Base-by-base conservation (phyloP, 2,113 vertebrate species). In the Pelodiscus sinensis region DNA sequence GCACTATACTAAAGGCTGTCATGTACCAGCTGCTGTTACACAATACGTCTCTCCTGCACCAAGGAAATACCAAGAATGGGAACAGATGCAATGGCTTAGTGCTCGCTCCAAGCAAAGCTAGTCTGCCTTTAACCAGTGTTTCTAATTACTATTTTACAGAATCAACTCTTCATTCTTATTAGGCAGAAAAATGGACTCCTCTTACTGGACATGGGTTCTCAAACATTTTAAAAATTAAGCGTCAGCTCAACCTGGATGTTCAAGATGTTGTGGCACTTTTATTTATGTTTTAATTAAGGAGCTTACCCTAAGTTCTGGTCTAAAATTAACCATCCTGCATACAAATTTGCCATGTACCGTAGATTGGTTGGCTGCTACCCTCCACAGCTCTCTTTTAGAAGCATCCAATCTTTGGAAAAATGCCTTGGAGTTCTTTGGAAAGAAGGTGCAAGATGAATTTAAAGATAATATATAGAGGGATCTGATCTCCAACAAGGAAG, bases 51-150 rank as follows among this genome's bases (percentile, higher is more conserved):
- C 35, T 18, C 68, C 35, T 71, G 19, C 14, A 38, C 60, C 62
- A 90, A 77, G 56, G 83, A 88, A 84, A 50, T 14, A n/a, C 8
- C 79, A 86, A 65, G 25, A 88, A 65, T 85, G 88, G 24, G 29
- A 92, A 75, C 12, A 56, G 71, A 50, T 31, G 55, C 4, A 81
- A 6, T 0, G 12, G 71, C 11, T 0, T 62, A 62, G 71, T 83
- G 29, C 44, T 82, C 68, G 29, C 44, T 82, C 68, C 75, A 35
- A 35, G 60, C 0, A 25, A 3, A n/a, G 4, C 29, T 84, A 73
- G 19, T 44, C 27, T 80, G 31, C 16, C 31, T 85, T 19, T 56
- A 85, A 82, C 15, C 62, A 87, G 31, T 35, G 9, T 8, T 25
- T 10, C 54, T 56, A 54, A n/a, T 62, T 58, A 31, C 27, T 35